Evolutionary conservation across 2,888 invertebrate genomes (phyloP).

Genomic region (Acrobasis repandana): DNA sequence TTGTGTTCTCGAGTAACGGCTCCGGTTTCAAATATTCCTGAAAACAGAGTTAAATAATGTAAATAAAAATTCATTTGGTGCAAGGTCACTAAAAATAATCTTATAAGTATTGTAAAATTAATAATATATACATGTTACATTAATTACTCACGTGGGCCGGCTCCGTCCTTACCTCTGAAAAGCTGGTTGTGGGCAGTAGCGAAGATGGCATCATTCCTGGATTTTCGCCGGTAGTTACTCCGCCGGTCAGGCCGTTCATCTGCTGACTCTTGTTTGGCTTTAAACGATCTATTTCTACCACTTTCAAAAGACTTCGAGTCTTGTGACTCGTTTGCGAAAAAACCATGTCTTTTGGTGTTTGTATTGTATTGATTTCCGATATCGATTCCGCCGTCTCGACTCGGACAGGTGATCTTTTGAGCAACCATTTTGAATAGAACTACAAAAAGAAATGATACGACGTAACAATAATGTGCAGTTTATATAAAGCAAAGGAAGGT

Average conservation of each 20-base stretch:
- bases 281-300: constrained; percentile 80
- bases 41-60: constrained; percentile 54
- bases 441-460: constrained; percentile 82
- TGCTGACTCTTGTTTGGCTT: constrained; percentile 71
- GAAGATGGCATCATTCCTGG: constrained; percentile 50
- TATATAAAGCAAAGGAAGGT: constrained; percentile 61
- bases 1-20: constrained; percentile 67
- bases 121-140: constrained; percentile 38
- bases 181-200: constrained; percentile 61
- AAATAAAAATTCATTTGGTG: constrained; percentile 40
- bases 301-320: constrained; percentile 78
- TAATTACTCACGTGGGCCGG: constrained; percentile 65
- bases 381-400: constrained; percentile 79
- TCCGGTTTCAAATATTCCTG: constrained; percentile 77
- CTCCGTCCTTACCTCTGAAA: constrained; percentile 70
- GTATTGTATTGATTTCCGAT: constrained; percentile 71
- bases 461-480: constrained; percentile 80
- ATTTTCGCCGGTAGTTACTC: constrained; percentile 67
- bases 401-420: constrained; percentile 80
- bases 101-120: constrained; percentile 42
- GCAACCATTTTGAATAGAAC: constrained; percentile 83
- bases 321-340: constrained; percentile 81
- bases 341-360: constrained; percentile 80
- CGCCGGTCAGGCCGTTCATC: constrained; percentile 66
- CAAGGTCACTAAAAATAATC: constrained; percentile 51